A percentile compares a stretch with the other conserved stretches of the same genome.
Evolutionary conservation across 1,140 invertebrate species (phyloP).

Genomic region (Oncopeltus fasciatus): DNA sequence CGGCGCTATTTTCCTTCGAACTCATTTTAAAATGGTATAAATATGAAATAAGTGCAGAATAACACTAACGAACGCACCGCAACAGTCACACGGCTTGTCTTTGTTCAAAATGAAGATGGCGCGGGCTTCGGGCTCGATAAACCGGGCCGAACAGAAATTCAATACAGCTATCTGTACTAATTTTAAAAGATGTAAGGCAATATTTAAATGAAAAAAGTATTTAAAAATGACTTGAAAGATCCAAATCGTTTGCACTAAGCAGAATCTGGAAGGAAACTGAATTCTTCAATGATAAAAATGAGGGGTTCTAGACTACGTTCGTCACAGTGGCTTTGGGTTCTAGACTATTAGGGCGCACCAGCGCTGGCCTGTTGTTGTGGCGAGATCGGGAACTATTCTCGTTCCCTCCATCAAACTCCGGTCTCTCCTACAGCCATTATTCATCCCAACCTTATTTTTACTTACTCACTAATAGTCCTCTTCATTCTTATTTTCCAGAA

Average conservation of each 20-base stretch:
- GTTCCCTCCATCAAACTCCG: background rate
- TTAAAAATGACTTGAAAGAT: too few species aligned
- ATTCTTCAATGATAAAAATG: background rate
- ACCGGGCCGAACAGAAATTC: conserved; percentile 25
- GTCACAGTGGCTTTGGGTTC: conserved; percentile 27
- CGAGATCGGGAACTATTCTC: too few species aligned
- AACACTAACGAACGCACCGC: conserved; percentile 30
- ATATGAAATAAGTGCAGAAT: conserved; percentile 34
- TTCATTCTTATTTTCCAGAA: too few species aligned
- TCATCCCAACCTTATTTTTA: too few species aligned
- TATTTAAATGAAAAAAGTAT: background rate
- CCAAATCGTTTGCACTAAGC: too few species aligned
- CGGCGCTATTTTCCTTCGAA: conserved; percentile 66
- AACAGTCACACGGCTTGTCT: conserved; percentile 31
- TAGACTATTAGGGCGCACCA: conserved; percentile 28
- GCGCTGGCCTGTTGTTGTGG: conserved; percentile 21
- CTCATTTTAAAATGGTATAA: conserved; percentile 61
- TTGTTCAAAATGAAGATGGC: conserved; percentile 73
- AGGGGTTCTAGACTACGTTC: conserved; percentile 43
- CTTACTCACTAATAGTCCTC: too few species aligned
- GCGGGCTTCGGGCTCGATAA: conserved; percentile 47
- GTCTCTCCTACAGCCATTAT: background rate
- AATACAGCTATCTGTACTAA: background rate
- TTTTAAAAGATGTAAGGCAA: background rate
- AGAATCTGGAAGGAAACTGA: background rate